Base-by-base conservation (phyloP, 2,888 invertebrate genomes). In the Erebia epiphron region DNA sequence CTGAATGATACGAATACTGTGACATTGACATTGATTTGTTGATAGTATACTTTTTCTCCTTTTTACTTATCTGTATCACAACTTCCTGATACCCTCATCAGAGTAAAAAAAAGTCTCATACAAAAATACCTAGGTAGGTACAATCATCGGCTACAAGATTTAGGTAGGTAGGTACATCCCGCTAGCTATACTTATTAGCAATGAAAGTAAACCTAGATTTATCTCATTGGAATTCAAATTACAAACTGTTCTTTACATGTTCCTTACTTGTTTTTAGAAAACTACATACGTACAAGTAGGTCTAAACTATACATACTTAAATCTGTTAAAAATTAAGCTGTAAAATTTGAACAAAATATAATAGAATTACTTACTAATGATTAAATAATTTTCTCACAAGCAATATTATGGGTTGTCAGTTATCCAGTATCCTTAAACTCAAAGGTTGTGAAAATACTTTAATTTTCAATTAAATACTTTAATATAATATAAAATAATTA, bases 1-100 rank as follows among this genome's bases (percentile, higher is more conserved):
- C 77, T 75, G 77, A 80, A 80, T 81, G 82, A 81, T 79, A 79
- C 73, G 73, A 71, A 78, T 78, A 81, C 75, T 79, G 80, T 82
- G 86, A 84, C 87, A 87, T 85, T 91, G 90, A 90, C 90, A 89
- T 88, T 90, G 90, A 88, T 87, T 88, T 86, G 87, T 80, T 77
- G 69, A 73, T 70, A 62, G 58, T 71, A 13, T 1, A n/a, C n/a
- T n/a, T n/a, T n/a, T n/a, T n/a, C n/a, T n/a, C n/a, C n/a, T 2
- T 65, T 77, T 75, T 70, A 66, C 70, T 68, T 73, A 69, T 69
- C 73, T 60, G 68, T 67, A 52, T 57, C 60, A 65, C 54, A 13
- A 56, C 62, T 52, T 67, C 49, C 58, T 49, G 18, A 26, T 67
- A 67, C 13, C 11, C 54, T 26, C 7, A 13, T 16, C 16, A 64